These are phyloP conservation scores for Theristus sp. DNA, from an alignment of 2,888 invertebrate species.

Conservation along the genomic window DNA sequence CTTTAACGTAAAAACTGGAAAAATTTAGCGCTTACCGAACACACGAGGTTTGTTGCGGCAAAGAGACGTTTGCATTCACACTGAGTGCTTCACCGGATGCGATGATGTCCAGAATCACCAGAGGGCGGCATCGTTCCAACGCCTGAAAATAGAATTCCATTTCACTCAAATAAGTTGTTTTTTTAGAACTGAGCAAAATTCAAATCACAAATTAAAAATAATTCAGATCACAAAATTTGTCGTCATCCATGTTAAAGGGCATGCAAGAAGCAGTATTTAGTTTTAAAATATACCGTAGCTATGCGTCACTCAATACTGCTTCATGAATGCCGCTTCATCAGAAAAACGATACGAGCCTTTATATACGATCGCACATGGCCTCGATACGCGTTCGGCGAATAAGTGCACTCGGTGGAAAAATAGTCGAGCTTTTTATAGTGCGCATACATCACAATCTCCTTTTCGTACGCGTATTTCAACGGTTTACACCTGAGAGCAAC, in stretches of 20 bases:
- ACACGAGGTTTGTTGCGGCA: conserved; percentile 48
- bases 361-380: conserved; percentile 48
- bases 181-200: no score
- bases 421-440: conserved; percentile 85
- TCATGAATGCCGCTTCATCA: no score
- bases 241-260: no score
- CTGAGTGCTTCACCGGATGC: conserved; percentile 48
- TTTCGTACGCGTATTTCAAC: conserved; percentile 89
- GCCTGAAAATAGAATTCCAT: no score
- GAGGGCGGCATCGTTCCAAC: conserved; percentile 74
- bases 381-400: conserved; percentile 77
- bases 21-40: background rate
- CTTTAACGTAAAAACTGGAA: background rate
- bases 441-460: conserved; percentile 79
- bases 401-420: conserved; percentile 95
- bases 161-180: no score
- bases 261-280: no score
- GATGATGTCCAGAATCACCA: conserved; percentile 32
- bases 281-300: conserved; percentile 2
- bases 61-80: conserved; percentile 57
- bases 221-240: no score
- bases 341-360: background rate
- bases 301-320: no score
- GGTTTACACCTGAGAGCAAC: conserved; percentile 83
- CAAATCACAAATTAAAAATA: no score